Evolutionary conservation across 1,140 invertebrate species (phyloP).

Genomic region (Drosophila ogumai): DNA sequence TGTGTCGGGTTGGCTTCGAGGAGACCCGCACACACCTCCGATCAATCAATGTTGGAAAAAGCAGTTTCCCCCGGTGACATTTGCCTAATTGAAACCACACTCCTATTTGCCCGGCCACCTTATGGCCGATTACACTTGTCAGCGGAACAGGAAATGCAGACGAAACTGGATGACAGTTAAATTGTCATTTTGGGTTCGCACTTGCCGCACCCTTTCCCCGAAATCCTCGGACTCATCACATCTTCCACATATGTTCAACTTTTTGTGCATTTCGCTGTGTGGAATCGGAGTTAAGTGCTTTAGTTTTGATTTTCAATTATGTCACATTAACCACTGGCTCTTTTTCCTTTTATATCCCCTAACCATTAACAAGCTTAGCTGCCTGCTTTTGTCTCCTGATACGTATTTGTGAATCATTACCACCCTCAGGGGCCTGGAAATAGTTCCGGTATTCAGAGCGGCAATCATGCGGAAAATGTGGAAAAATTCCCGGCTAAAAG

Average conservation of each 20-base stretch:
- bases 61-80: slow-evolving; percentile 31
- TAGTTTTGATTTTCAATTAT: slow-evolving; percentile 84
- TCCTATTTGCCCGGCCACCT: slow-evolving; percentile 48
- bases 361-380: slow-evolving; percentile 70
- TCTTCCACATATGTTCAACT: slow-evolving; percentile 73
- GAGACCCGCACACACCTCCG: slow-evolving; percentile 43
- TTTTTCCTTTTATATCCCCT: slow-evolving; percentile 4
- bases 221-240: slow-evolving; percentile 30
- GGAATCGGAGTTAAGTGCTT: slow-evolving; percentile 79
- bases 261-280: slow-evolving; percentile 73
- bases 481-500: slow-evolving; percentile 59
- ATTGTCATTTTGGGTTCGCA: slow-evolving; percentile 69
- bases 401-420: slow-evolving; percentile 60
- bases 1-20: slow-evolving; percentile 26
- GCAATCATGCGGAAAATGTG: slow-evolving; percentile 73
- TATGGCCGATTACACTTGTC: slow-evolving; percentile 77
- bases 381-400: slow-evolving; percentile 40
- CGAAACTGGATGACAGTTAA: slow-evolving; percentile 77
- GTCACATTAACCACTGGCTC: slow-evolving; percentile 73
- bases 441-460: slow-evolving; percentile 46
- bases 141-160: slow-evolving; percentile 43
- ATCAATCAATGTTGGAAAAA: slow-evolving; percentile 45
- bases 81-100: slow-evolving; percentile 71
- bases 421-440: slow-evolving; percentile 49
- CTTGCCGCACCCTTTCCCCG: slow-evolving; percentile 5